Evolutionary conservation across 1,140 invertebrate species (phyloP), one percentile per base, ranked within the genome.

Genomic region (Bombyx mandarina): DNA sequence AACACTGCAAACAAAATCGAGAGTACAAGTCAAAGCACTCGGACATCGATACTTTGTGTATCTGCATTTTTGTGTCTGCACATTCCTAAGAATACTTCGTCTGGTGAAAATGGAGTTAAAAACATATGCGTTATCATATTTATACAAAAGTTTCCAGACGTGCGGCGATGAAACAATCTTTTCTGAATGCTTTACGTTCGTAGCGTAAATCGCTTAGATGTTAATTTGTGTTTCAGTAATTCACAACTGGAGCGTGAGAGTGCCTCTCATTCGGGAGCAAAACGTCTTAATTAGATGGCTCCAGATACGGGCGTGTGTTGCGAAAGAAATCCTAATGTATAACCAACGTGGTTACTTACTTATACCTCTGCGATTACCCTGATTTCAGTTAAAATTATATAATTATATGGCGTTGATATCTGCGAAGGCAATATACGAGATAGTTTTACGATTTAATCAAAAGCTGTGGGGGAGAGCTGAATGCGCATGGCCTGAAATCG

Each of bases 241-340:
- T 49, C 56, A 61, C 57, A 78, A 71, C 67, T 65, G 67, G 74
- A 77, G 63, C 76, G 76, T 81, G 76, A 69, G 75, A 78, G 66
- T 60, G 47, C 62, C 48, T 66, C 18, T 64, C 55, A 57, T 50
- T 9, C 45, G 61, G 56, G 26, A 51, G 57, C 59, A 45, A 60
- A 58, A 51, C 26, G 43, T 55, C 43, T 57, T 61, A 66, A 66
- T 66, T 65, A 64, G 54, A 56, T 52, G 46, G 56, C 45, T 12
- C 2, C 8, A 35, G 4, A 35, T 35, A 35, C 26, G 26, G n/a
- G 52, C 52, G n/a, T 58, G 57, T 26, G 44, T 48, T 61, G 43
- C 42, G 10, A 56, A 43, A 51, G 58, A 46, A 42, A 12, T 52
- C 8, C 18, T 53, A 51, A 9, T 54, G n/a, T 45, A 18, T 8